Evolutionary conservation across 2,888 invertebrate species (phyloP).

Genomic region (Oscheius sp.): DNA sequence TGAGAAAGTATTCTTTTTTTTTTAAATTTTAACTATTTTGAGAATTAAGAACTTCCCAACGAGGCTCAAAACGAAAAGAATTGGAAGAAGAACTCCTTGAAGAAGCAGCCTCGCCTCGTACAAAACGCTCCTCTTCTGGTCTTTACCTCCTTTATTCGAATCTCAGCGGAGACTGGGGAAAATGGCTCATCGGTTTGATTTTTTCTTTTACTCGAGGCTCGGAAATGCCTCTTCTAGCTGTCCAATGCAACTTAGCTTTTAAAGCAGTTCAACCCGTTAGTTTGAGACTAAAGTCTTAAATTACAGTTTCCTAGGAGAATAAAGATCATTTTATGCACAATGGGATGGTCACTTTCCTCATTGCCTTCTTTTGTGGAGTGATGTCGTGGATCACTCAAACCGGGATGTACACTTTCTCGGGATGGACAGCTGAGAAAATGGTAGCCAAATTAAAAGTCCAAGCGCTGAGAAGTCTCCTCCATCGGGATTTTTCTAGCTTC

Average conservation of each 20-base stretch:
- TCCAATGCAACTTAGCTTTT: background rate
- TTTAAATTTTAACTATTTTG: background rate
- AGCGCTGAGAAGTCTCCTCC: constrained; percentile 24
- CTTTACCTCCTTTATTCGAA: constrained; percentile 5
- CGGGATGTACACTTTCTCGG: constrained; percentile 7
- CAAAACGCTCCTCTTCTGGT: background rate
- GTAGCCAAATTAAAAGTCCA: background rate
- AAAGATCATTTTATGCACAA: background rate
- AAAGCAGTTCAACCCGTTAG: constrained; percentile 8
- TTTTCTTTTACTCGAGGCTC: constrained; percentile 18
- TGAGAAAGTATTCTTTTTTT: background rate
- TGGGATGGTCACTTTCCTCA: background rate
- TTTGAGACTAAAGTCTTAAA: background rate
- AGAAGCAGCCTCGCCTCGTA: too few species aligned
- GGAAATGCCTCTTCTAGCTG: constrained; percentile 18
- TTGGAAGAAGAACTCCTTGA: background rate
- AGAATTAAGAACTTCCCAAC: background rate
- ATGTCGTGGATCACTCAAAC: constrained; percentile 9
- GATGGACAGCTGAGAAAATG: constrained; percentile 18
- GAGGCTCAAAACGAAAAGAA: background rate
- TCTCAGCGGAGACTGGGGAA: background rate
- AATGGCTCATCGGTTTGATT: background rate
- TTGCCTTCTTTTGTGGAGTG: background rate
- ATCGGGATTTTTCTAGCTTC: constrained; percentile 37
- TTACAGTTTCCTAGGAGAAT: constrained; percentile 25